Percentiles rank a stretch among this genome's conserved stretches.
Conservation (phyloP, 2,888 invertebrate genomes). For the Mimas tiliae region DNA sequence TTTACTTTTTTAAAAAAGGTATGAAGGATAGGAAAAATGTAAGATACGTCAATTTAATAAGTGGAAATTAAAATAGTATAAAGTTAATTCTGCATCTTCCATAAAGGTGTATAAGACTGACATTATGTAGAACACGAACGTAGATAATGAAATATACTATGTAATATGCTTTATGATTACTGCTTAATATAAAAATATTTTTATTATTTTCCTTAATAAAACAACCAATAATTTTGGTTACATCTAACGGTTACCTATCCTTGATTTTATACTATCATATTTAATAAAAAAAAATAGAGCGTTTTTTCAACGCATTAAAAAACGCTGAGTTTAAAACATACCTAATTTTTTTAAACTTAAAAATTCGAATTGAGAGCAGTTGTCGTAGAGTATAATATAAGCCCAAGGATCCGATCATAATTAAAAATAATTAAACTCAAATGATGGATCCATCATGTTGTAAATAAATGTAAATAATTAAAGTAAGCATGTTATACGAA, state of each 20-base stretch:
- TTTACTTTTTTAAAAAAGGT: neutral
- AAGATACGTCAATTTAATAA: constrained; percentile 28
- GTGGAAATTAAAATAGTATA: constrained; percentile 17
- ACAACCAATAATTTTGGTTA: too few species aligned
- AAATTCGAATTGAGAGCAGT: neutral
- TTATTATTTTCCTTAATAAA: too few species aligned
- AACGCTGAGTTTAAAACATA: neutral
- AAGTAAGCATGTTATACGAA: constrained; percentile 57
- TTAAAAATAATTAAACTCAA: neutral
- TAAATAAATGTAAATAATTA: constrained; percentile 26
- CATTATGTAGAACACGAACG: constrained; percentile 34
- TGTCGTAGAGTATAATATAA: neutral
- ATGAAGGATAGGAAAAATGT: constrained; percentile 1
- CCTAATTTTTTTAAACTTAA: neutral
- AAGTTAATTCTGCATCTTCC: constrained; percentile 53
- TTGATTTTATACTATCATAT: neutral
- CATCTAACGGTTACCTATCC: too few species aligned
- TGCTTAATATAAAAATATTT: neutral
- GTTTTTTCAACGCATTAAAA: neutral
- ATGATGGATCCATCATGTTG: neutral
- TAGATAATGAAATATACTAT: constrained; percentile 49
- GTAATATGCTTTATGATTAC: constrained; percentile 2
- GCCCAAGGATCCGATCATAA: neutral
- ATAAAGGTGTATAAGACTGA: constrained; percentile 68
- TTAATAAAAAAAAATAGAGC: too few species aligned